A percentile compares a stretch with the other conserved stretches of the same genome.
phyloP scores from a whole-genome alignment of 2,113 vertebrate species.

The Myanophis thanlyinensis region DNA sequence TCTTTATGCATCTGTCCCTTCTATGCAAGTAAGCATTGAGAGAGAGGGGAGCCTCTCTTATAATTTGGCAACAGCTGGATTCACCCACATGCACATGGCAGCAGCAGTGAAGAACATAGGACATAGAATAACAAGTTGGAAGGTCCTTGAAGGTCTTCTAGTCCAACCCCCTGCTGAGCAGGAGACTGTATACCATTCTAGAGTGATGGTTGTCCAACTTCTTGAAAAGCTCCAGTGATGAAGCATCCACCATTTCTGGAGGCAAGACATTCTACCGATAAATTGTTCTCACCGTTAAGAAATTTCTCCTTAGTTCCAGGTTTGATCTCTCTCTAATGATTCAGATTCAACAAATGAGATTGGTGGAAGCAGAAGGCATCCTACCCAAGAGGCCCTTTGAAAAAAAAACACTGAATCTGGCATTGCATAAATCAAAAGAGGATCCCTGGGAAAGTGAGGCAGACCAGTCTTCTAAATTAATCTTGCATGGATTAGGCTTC shows the following conservation, averaged over 20 bases:
- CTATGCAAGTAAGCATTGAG: neutral
- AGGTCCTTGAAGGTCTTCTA: neutral
- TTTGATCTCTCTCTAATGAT: neutral
- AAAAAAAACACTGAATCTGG: too few relatives aligned
- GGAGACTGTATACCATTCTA: neutral
- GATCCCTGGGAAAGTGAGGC: too few relatives aligned
- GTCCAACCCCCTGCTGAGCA: neutral
- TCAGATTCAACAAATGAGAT: neutral
- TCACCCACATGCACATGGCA: neutral
- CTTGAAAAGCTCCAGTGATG: neutral
- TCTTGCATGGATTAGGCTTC: neutral
- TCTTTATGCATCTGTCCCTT: neutral
- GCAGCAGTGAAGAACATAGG: neutral
- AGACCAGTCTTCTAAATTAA: neutral
- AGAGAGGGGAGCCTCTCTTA: too few relatives aligned
- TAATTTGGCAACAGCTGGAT: too few relatives aligned
- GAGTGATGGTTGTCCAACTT: neutral
- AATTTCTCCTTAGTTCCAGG: neutral
- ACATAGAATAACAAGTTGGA: neutral
- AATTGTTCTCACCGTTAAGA: neutral
- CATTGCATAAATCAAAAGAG: neutral
- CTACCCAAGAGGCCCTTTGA: neutral
- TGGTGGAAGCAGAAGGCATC: neutral
- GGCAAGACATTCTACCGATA: neutral
- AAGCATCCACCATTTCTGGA: neutral